Percentiles rank a stretch among this genome's conserved stretches.
These are phyloP conservation scores for Rhyacichthys aspro DNA, from an alignment of 2,797 vertebrate genomes.

Conservation along the genomic window DNA sequence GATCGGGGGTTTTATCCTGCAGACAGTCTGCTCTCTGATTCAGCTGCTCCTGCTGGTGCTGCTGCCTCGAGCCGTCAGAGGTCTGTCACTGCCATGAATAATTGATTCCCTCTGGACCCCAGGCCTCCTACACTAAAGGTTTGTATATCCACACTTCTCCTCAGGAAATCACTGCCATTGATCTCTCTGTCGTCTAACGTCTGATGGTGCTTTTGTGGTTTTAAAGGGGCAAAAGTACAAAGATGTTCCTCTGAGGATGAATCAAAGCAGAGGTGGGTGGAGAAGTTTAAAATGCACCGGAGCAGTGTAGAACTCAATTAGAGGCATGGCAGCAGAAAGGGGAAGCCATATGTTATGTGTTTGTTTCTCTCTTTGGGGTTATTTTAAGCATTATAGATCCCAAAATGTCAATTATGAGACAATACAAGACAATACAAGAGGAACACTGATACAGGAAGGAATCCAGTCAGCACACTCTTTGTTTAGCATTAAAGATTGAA, in stretches of 20 bases:
- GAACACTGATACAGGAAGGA: too few species aligned
- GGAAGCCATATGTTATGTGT: too few species aligned
- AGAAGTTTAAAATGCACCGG: conserved; percentile 7
- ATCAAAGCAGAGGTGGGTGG: conserved; percentile 24
- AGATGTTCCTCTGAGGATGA: conserved; percentile 8
- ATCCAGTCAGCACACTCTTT: too few species aligned
- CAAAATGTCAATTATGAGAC: too few species aligned
- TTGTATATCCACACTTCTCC: conserved; percentile 59
- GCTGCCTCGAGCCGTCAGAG: conserved; percentile 39
- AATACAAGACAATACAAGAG: too few species aligned
- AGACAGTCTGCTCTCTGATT: conserved; percentile 24
- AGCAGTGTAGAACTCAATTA: neutral
- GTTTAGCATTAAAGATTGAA: too few species aligned
- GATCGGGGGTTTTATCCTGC: conserved; percentile 25
- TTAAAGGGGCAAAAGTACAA: conserved; percentile 32
- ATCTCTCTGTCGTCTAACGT: conserved; percentile 51
- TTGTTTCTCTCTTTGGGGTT: too few species aligned
- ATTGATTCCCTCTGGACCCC: conserved; percentile 66
- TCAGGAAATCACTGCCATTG: conserved; percentile 56
- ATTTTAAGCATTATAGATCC: too few species aligned
- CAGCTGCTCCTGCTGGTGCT: conserved; percentile 10
- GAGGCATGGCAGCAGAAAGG: too few species aligned
- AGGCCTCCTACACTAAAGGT: conserved; percentile 52
- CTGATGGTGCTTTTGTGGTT: conserved; percentile 36
- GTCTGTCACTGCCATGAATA: conserved; percentile 67